phyloP scores from a whole-genome alignment of 2,888 invertebrate genomes.

The Acleris emargana region DNA sequence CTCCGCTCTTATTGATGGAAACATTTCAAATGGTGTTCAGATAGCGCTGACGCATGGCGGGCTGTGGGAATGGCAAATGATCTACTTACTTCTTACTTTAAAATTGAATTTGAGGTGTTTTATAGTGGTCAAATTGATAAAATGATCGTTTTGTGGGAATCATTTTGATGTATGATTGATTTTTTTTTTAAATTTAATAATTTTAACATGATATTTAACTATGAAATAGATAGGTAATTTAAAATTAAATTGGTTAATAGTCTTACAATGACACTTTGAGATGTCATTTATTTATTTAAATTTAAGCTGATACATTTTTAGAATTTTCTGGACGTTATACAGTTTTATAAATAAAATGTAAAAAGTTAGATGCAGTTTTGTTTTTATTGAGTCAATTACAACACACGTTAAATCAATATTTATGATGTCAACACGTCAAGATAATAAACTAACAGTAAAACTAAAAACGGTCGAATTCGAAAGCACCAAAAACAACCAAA shows the following conservation, averaged over 20 bases:
- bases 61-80: constrained; percentile 46
- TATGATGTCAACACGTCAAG: neutral
- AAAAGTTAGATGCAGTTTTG: too few relatives aligned
- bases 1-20: constrained; percentile 80
- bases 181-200: too few relatives aligned
- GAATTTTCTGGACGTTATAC: too few relatives aligned
- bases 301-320: too few relatives aligned
- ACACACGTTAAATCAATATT: neutral
- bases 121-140: neutral
- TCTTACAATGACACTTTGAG: too few relatives aligned
- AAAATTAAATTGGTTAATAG: too few relatives aligned
- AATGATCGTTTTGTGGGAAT: neutral
- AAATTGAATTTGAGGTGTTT: neutral
- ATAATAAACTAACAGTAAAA: neutral
- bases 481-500: constrained; percentile 11
- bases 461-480: constrained; percentile 12
- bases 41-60: constrained; percentile 79
- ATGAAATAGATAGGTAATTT: too few relatives aligned
- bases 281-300: too few relatives aligned
- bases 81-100: constrained; percentile 22
- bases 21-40: constrained; percentile 81
- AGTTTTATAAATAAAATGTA: too few relatives aligned
- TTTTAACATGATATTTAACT: too few relatives aligned
- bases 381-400: too few relatives aligned
- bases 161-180: too few relatives aligned